Percentiles rank a stretch among this genome's conserved stretches.
Conservation (phyloP, 2,797 vertebrate genomes). For the Melanotaenia pygmaea region DNA sequence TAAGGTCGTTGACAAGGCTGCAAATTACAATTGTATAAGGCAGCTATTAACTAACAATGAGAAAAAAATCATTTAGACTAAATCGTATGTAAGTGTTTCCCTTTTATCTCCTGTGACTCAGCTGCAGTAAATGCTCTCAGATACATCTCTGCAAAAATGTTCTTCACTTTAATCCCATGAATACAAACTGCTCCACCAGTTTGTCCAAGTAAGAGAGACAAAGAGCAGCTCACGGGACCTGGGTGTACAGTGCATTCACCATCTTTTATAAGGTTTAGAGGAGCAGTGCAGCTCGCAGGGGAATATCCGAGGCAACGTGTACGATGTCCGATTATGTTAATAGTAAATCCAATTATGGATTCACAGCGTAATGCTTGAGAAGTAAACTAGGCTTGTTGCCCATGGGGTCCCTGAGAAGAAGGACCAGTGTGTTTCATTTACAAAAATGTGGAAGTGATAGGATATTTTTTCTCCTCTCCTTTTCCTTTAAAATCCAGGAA, state of each 20-base stretch:
- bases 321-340: slow-evolving; percentile 83
- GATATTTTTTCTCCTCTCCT: neutral
- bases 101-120: slow-evolving; percentile 12
- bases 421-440: slow-evolving; percentile 57
- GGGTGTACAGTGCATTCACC: slow-evolving; percentile 40
- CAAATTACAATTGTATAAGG: neutral
- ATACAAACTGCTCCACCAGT: slow-evolving; percentile 29
- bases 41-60: slow-evolving; percentile 6
- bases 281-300: slow-evolving; percentile 70
- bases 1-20: slow-evolving; percentile 16
- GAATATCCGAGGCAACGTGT: slow-evolving; percentile 80
- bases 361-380: slow-evolving; percentile 77
- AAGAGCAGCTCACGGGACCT: slow-evolving; percentile 65
- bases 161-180: slow-evolving; percentile 25
- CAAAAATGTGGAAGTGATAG: slow-evolving; percentile 55
- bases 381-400: slow-evolving; percentile 76
- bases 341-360: slow-evolving; percentile 86
- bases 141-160: slow-evolving; percentile 20
- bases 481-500: slow-evolving; percentile 34
- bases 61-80: neutral
- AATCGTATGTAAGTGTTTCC: neutral
- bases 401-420: slow-evolving; percentile 72
- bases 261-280: slow-evolving; percentile 69
- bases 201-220: slow-evolving; percentile 52
- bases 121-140: slow-evolving; percentile 20